Evolutionary conservation across 1,140 invertebrate species (phyloP).

Genomic region (Nasonia longicornis): DNA sequence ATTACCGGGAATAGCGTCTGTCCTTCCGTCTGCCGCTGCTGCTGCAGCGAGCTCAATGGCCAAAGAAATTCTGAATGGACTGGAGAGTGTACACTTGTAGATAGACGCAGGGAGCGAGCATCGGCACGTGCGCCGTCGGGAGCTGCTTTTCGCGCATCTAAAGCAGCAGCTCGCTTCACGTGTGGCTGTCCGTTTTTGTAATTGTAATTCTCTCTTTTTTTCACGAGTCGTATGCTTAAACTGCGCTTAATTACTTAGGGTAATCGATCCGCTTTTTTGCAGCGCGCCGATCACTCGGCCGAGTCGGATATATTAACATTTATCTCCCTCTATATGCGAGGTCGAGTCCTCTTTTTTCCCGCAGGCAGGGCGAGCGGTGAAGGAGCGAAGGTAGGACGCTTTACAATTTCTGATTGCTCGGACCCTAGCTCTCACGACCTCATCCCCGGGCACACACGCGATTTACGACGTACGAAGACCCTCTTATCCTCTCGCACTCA

Average conservation of each 20-base stretch:
- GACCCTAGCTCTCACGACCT: background rate
- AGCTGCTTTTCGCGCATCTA: conserved; percentile 34
- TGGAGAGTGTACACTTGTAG: background rate
- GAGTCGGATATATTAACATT: too few relatives aligned
- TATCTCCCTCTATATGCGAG: too few relatives aligned
- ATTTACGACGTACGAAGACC: conserved; percentile 3
- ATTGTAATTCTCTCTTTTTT: background rate
- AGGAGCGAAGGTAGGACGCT: background rate
- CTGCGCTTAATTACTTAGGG: conserved; percentile 10
- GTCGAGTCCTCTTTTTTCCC: too few relatives aligned
- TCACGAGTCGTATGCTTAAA: background rate
- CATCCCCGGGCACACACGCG: conserved; percentile 1
- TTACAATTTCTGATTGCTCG: conserved; percentile 25
- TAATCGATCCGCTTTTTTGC: too few relatives aligned
- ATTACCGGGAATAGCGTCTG: conserved; percentile 45
- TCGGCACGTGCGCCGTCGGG: background rate
- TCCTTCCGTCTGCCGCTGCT: conserved; percentile 21
- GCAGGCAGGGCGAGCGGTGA: background rate
- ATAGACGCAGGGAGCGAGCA: background rate
- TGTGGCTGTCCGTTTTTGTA: too few relatives aligned
- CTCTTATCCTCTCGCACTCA: background rate
- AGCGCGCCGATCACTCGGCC: too few relatives aligned
- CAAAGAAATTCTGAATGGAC: conserved; percentile 39
- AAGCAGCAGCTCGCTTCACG: background rate
- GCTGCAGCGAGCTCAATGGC: conserved; percentile 22